Percentiles rank a stretch among this genome's conserved stretches.
These are phyloP conservation scores for Aphidius gifuensis DNA, from an alignment of 1,140 invertebrate species.

Conservation along the genomic window DNA sequence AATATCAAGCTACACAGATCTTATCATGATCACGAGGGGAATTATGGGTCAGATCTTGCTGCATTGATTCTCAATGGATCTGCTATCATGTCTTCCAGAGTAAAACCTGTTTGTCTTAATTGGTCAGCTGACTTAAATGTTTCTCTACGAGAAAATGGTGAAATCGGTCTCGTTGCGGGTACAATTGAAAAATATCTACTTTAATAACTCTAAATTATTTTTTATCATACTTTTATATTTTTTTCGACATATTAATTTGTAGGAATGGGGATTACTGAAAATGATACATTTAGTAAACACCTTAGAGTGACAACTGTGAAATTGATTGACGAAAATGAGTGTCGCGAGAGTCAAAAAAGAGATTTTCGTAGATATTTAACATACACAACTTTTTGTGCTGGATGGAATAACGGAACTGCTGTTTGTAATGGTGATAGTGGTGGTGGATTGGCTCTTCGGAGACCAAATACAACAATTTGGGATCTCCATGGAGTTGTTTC, in stretches of 20 bases:
- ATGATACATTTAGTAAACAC: constrained; percentile 41
- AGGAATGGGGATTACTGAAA: constrained; percentile 54
- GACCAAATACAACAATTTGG: constrained; percentile 37
- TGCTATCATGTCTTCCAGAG: constrained; percentile 33
- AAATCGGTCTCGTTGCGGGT: constrained; percentile 42
- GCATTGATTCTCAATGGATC: constrained; percentile 41
- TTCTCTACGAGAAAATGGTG: constrained; percentile 27
- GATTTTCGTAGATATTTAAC: constrained; percentile 54
- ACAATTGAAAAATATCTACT: constrained; percentile 15
- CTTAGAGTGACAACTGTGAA: constrained; percentile 39
- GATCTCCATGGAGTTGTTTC: constrained; percentile 53
- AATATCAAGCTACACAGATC: constrained; percentile 41
- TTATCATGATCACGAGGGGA: constrained; percentile 51
- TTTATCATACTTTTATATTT: background rate
- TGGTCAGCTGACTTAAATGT: constrained; percentile 35
- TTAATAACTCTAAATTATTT: too few relatives aligned
- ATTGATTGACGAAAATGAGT: constrained; percentile 40
- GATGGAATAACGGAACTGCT: constrained; percentile 48
- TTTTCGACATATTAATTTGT: constrained; percentile 6
- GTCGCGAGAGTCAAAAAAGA: constrained; percentile 38
- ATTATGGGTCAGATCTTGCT: constrained; percentile 54
- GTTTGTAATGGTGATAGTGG: constrained; percentile 56
- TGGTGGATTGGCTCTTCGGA: constrained; percentile 43
- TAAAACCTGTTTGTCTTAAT: constrained; percentile 49
- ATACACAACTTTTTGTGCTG: constrained; percentile 53